Conservation (phyloP, 2,113 vertebrate species). For the Protobothrops flavoviridis region DNA sequence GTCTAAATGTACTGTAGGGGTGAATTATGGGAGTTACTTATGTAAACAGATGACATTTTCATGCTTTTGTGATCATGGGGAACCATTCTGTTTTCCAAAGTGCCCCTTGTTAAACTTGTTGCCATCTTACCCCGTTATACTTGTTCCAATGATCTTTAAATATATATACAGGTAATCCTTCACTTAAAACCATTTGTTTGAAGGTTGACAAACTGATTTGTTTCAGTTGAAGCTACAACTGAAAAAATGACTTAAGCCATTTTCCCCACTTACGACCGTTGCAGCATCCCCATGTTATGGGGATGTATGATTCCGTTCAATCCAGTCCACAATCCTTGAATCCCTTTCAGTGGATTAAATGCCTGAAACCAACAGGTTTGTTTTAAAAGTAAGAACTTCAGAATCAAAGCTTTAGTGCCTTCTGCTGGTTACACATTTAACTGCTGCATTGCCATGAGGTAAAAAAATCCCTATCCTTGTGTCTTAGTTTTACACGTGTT, state of each 20-base stretch:
- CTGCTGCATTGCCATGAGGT: not conserved
- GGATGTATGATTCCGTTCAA: constrained; percentile 11
- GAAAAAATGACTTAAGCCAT: too few relatives aligned
- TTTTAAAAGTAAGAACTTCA: not conserved
- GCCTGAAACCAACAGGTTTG: not conserved
- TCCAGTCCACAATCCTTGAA: not conserved
- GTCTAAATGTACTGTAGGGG: constrained; percentile 24
- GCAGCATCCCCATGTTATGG: constrained; percentile 16
- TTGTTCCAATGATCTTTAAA: not conserved
- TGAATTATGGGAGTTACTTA: not conserved
- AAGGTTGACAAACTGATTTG: too few relatives aligned
- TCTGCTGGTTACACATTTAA: constrained; percentile 32
- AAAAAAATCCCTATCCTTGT: not conserved
- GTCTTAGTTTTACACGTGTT: not conserved
- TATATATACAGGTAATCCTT: too few relatives aligned
- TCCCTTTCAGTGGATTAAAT: not conserved
- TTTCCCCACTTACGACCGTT: too few relatives aligned
- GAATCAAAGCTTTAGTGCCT: constrained; percentile 63
- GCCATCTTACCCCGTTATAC: constrained; percentile 20
- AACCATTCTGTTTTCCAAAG: constrained; percentile 8
- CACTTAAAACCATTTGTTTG: too few relatives aligned
- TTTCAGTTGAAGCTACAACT: too few relatives aligned
- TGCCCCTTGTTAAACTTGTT: not conserved
- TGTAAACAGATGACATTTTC: not conserved
- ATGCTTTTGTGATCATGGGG: not conserved